Conservation (phyloP, 2,888 invertebrate genomes). For the Pseudeuparius sepicola region DNA sequence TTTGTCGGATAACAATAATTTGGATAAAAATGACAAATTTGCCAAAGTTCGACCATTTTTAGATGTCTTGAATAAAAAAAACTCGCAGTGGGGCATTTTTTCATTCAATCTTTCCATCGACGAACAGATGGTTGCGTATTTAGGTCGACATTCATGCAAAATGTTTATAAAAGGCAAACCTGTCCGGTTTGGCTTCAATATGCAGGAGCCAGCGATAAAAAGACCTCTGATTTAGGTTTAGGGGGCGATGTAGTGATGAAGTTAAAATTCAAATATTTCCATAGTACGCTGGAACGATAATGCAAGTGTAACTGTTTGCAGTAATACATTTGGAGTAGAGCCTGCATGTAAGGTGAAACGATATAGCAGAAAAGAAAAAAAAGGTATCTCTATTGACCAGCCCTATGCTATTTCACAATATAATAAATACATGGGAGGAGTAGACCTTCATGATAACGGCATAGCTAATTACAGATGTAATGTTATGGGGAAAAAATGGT, state of each 20-base stretch:
- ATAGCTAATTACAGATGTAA: constrained; percentile 22
- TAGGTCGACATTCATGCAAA: constrained; percentile 27
- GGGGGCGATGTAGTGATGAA: constrained; percentile 22
- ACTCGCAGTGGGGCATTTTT: constrained; percentile 25
- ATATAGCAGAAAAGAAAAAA: constrained; percentile 16
- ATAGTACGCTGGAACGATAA: constrained; percentile 15
- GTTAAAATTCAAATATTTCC: too few species aligned
- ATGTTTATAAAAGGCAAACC: too few species aligned
- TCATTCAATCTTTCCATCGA: constrained; percentile 25
- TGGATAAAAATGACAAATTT: too few species aligned
- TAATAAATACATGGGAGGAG: too few species aligned
- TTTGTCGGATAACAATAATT: constrained; percentile 22
- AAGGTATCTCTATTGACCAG: constrained; percentile 8
- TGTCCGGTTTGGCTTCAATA: constrained; percentile 30
- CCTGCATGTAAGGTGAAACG: constrained; percentile 14
- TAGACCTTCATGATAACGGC: too few species aligned
- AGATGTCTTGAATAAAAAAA: constrained; percentile 22
- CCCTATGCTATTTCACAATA: too few species aligned
- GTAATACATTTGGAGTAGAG: constrained; percentile 13
- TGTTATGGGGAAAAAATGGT: constrained; percentile 24
- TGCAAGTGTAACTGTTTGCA: constrained; percentile 12
- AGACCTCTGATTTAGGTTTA: constrained; percentile 17
- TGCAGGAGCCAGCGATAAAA: constrained; percentile 19
- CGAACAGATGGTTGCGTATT: constrained; percentile 24
- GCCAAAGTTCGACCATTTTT: constrained; percentile 25